Evolutionary conservation across 2,113 vertebrate species (phyloP), one percentile per base, ranked within the genome.

Genomic region (Ameiurus melas): DNA sequence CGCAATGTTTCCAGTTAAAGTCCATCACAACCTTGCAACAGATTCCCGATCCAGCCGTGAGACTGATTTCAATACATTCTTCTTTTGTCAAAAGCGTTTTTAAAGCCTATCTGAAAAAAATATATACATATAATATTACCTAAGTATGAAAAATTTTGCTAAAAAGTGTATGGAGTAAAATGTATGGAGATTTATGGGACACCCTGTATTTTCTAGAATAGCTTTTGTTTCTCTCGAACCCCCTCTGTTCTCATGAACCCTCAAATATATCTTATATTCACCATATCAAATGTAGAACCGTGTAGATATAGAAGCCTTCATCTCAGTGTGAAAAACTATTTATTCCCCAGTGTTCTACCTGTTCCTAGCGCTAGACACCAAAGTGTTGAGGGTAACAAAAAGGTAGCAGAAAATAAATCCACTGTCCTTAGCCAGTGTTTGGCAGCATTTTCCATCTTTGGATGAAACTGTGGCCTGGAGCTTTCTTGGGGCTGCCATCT

Each of bases 391-490:
- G 43, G 25, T 33, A 43, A 22, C 16, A 83, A 22, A 58, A 88
- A 60, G 57, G 58, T 84, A 58, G 70, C 70, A 62, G 81, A 13
- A 88, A 58, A 70, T 39, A 84, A 53, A 53, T 20, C 7, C 30
- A 43, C 57, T 4, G 3, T 53, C 8, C 27, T 60, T 64, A 77
- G 62, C 80, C 81, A 64, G 39, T 39, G 55, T 84, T 60, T 84
- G 55, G 51, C 27, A 55, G 51, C 25, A 55, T 47, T 80, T 57
- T 62, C 57, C 57, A 73, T 64, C 43, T 84, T 36, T 88, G 70
- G 80, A 78, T 71, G 73, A 79, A 47, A n/a, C 66, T 62, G 68
- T 51, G 60, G 58, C n/a, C 27, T 43, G 19, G 33, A 36, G 90
- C 36, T 84, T 43, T 64, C 68, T 70, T 78, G 6, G 43, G 7